These are phyloP conservation scores for Mechanitis messenoides DNA, from an alignment of 2,888 invertebrate species.

Conservation along the genomic window DNA sequence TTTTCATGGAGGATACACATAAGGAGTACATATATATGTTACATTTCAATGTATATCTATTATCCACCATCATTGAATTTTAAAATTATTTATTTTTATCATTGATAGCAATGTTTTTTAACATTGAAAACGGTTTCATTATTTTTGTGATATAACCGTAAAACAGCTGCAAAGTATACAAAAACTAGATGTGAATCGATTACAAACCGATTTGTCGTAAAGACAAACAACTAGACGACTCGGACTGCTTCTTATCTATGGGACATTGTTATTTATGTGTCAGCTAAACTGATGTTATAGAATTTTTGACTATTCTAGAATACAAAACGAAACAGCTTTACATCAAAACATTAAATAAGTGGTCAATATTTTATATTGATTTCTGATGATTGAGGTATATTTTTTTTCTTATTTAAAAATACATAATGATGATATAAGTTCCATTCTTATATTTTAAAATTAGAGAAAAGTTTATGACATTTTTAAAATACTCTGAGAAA, in stretches of 20 bases:
- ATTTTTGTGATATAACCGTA: neutral
- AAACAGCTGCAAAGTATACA: slow-evolving; percentile 38
- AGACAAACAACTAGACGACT: slow-evolving; percentile 67
- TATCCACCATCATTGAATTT: too few species aligned
- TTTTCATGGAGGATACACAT: too few species aligned
- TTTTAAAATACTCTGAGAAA: slow-evolving; percentile 12
- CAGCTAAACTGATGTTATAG: slow-evolving; percentile 54
- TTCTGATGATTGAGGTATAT: too few species aligned
- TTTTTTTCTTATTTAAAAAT: too few species aligned
- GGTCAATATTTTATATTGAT: neutral
- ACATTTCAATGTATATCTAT: too few species aligned
- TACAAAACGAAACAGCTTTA: slow-evolving; percentile 14
- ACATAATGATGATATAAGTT: too few species aligned
- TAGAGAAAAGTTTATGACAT: neutral
- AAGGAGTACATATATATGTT: too few species aligned
- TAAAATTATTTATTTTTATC: too few species aligned
- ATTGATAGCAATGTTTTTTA: too few species aligned
- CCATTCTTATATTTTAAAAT: too few species aligned
- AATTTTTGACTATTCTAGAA: slow-evolving; percentile 37
- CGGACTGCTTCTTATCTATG: slow-evolving; percentile 58
- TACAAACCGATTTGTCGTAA: slow-evolving; percentile 59
- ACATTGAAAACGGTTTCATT: too few species aligned
- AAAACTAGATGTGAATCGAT: slow-evolving; percentile 59
- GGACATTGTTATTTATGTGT: slow-evolving; percentile 65
- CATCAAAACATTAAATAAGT: slow-evolving; percentile 1